Conservation (phyloP, 2,797 vertebrate genomes). For the Rhincodon typus region DNA sequence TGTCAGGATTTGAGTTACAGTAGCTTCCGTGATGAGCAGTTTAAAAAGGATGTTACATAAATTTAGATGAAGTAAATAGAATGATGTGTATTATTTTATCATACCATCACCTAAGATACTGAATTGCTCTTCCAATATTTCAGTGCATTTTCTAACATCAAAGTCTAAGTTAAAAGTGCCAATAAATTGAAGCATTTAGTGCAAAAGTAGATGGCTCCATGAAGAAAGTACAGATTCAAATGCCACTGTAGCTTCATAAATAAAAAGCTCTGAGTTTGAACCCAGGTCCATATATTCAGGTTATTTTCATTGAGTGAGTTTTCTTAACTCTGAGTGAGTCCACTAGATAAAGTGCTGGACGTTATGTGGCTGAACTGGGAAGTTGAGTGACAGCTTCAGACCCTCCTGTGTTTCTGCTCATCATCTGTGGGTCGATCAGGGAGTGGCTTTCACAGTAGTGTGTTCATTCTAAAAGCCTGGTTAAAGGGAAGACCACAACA, state of each 20-base stretch:
- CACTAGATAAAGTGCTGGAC: not conserved
- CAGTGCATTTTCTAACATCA: not conserved
- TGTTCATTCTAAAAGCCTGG: not conserved
- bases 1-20: slow-evolving; percentile 11
- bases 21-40: not conserved
- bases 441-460: not conserved
- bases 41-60: not conserved
- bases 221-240: not conserved
- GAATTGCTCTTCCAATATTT: not conserved
- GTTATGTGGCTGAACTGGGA: no score
- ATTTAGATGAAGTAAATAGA: not conserved
- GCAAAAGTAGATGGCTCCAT: not conserved
- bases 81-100: not conserved
- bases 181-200: not conserved
- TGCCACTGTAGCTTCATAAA: not conserved
- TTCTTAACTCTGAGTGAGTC: not conserved
- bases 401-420: no score
- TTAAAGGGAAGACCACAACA: not conserved
- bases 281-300: not conserved
- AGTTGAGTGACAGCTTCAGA: not conserved
- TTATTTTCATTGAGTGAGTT: not conserved
- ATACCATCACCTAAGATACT: not conserved
- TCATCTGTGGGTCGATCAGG: not conserved
- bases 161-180: not conserved
- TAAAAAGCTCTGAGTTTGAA: not conserved